A percentile compares a stretch with the other conserved stretches of the same genome.
phyloP scores from a whole-genome alignment of 2,888 invertebrate genomes.

The Eupithecia dodoneata region DNA sequence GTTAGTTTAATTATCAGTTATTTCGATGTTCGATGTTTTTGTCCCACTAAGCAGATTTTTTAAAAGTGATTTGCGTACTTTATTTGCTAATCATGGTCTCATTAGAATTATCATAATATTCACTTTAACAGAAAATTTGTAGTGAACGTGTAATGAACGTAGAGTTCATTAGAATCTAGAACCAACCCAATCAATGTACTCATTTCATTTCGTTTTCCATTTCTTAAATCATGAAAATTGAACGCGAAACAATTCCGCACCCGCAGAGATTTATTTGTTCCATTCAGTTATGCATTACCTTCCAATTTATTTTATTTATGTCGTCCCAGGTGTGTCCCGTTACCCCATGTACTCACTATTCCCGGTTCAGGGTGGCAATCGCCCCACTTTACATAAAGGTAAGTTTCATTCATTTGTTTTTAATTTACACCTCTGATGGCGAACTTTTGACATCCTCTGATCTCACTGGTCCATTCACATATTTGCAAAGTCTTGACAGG shows the following conservation, averaged over 20 bases:
- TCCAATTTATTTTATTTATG: conserved; percentile 45
- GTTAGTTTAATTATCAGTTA: conserved; percentile 25
- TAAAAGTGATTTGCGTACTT: neutral
- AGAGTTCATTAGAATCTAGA: neutral
- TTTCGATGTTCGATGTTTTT: conserved; percentile 19
- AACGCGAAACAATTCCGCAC: neutral
- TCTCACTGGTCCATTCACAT: neutral
- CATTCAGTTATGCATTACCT: conserved; percentile 36
- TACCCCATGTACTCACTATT: conserved; percentile 89
- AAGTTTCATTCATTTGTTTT: conserved; percentile 45
- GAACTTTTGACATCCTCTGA: neutral
- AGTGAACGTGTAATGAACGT: too few species aligned
- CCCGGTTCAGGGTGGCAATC: conserved; percentile 74
- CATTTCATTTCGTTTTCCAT: neutral
- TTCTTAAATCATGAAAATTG: conserved; percentile 10
- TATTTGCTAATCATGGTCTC: neutral
- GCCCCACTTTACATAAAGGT: conserved; percentile 84
- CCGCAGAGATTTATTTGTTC: conserved; percentile 29
- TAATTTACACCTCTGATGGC: neutral
- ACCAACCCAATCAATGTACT: neutral
- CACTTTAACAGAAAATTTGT: neutral
- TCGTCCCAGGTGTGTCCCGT: conserved; percentile 85
- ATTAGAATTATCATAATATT: neutral
- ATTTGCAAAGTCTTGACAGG: neutral
- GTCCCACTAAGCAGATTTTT: conserved; percentile 7